These are phyloP conservation scores for Platorchestia sp. DNA, from an alignment of 1,140 invertebrate species.

Conservation along the genomic window DNA sequence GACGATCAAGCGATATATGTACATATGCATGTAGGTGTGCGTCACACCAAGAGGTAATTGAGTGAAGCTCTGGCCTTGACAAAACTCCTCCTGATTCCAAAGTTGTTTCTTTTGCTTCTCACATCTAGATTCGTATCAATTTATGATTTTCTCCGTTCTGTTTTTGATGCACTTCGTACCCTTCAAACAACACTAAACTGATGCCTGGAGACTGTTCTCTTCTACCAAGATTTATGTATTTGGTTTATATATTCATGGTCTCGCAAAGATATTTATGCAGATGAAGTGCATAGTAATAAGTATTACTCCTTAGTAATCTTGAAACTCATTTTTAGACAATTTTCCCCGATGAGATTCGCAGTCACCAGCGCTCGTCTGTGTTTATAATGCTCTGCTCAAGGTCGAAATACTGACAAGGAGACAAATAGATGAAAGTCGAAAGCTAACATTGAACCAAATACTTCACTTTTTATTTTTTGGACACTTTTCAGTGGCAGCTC, in stretches of 20 bases:
- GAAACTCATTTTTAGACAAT: not conserved
- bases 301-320: no score
- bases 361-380: not conserved
- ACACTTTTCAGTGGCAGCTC: not conserved
- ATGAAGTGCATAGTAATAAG: no score
- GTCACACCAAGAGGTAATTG: not conserved
- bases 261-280: no score
- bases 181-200: not conserved
- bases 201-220: not conserved
- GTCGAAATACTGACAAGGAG: not conserved
- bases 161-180: not conserved
- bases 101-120: not conserved
- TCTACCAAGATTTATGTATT: not conserved
- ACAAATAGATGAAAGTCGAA: not conserved
- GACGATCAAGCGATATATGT: not conserved
- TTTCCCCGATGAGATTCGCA: not conserved
- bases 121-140: not conserved
- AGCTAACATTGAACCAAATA: not conserved
- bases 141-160: not conserved
- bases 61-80: not conserved
- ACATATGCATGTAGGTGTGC: not conserved
- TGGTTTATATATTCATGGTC: not conserved
- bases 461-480: not conserved
- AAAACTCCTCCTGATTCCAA: not conserved
- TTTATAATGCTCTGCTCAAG: not conserved